These are phyloP conservation scores for Cerceris rybyensis DNA, from an alignment of 2,888 invertebrate genomes.

Conservation along the genomic window DNA sequence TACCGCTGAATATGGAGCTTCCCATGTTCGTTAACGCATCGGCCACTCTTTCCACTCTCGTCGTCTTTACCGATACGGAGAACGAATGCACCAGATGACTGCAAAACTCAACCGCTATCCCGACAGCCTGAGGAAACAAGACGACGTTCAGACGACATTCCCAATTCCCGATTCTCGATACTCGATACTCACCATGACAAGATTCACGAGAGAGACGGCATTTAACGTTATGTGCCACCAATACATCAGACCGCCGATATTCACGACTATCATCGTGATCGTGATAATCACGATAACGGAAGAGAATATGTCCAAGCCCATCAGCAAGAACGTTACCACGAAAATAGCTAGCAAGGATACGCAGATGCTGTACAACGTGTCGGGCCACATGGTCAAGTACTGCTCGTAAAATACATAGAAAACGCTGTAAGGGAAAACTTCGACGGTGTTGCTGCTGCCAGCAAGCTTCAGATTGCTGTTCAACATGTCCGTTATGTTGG, in stretches of 20 bases:
- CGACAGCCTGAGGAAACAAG: slow-evolving; percentile 89
- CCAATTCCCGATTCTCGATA: too few species aligned
- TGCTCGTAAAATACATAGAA: slow-evolving; percentile 99
- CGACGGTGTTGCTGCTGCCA: slow-evolving; percentile 83
- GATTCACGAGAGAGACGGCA: slow-evolving; percentile 97
- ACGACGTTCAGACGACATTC: too few species aligned
- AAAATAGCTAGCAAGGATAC: slow-evolving; percentile 97
- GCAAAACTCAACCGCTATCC: slow-evolving; percentile 99
- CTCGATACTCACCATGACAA: slow-evolving; percentile 89
- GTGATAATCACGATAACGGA: slow-evolving; percentile 94
- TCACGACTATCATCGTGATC: slow-evolving; percentile 96
- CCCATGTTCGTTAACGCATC: slow-evolving; percentile 96
- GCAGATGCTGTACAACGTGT: slow-evolving; percentile 93
- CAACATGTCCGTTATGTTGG: slow-evolving; percentile 91
- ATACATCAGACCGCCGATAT: slow-evolving; percentile 98
- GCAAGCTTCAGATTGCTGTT: slow-evolving; percentile 84
- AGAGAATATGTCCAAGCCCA: slow-evolving; percentile 97
- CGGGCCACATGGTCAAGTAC: slow-evolving; percentile 97
- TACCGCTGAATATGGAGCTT: slow-evolving; percentile 95
- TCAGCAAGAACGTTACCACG: slow-evolving; percentile 93
- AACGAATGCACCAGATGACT: slow-evolving; percentile 98
- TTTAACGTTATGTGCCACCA: slow-evolving; percentile 98
- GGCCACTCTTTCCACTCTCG: slow-evolving; percentile 89
- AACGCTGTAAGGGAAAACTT: slow-evolving; percentile 94
- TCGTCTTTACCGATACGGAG: slow-evolving; percentile 88